phyloP scores from a whole-genome alignment of 2,888 invertebrate genomes.

The Erebia palarica region DNA sequence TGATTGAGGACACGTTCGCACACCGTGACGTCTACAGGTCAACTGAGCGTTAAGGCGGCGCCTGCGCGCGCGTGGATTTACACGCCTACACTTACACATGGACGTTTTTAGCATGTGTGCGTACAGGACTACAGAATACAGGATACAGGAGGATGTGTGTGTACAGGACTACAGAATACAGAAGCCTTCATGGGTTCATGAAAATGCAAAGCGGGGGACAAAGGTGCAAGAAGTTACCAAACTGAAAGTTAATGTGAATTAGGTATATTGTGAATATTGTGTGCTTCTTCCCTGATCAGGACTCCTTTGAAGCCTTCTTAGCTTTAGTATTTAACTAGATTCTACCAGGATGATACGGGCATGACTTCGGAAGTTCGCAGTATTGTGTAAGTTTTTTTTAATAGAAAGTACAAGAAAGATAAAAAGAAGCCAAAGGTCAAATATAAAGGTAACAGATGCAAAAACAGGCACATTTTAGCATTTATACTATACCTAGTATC shows the following conservation, averaged over 20 bases:
- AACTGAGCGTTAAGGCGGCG: constrained; percentile 70
- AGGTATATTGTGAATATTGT: neutral
- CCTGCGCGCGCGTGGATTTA: constrained; percentile 60
- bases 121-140: constrained; percentile 37
- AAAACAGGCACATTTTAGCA: too few species aligned
- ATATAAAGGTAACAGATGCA: too few species aligned
- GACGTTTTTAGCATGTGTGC: constrained; percentile 42
- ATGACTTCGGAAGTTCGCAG: too few species aligned
- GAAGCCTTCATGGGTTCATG: constrained; percentile 75
- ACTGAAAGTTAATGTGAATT: too few species aligned
- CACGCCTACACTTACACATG: constrained; percentile 65
- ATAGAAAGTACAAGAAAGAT: too few species aligned
- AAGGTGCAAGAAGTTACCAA: constrained; percentile 47
- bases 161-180: constrained; percentile 37
- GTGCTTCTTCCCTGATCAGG: neutral
- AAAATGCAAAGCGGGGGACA: constrained; percentile 64
- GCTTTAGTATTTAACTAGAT: too few species aligned
- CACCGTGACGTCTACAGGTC: constrained; percentile 54
- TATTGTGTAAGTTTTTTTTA: too few species aligned
- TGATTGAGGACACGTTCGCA: constrained; percentile 51
- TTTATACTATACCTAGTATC: too few species aligned
- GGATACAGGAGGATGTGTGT: constrained; percentile 46
- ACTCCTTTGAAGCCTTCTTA: too few species aligned
- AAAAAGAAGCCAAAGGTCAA: too few species aligned
- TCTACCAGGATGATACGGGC: too few species aligned